phyloP scores from a whole-genome alignment of 2,113 vertebrate genomes.

The Porphyrio hochstetteri region DNA sequence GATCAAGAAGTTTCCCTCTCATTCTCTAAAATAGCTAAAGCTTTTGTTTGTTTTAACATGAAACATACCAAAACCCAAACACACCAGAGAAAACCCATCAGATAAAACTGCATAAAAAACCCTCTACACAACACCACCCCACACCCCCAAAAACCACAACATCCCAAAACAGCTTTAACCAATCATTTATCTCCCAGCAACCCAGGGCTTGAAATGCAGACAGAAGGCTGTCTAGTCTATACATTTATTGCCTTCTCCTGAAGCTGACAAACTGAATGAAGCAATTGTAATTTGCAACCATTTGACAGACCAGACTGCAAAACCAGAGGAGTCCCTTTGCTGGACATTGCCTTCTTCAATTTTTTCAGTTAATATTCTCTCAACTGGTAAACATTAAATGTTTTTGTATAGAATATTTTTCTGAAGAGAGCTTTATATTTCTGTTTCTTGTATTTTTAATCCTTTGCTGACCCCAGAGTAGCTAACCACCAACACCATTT shows the following conservation, averaged over 20 bases:
- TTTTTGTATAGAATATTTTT: background rate
- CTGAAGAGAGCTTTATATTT: no score
- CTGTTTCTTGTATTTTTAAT: background rate
- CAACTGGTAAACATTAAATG: background rate
- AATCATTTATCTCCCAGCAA: background rate
- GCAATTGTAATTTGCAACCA: background rate
- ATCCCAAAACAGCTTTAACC: background rate
- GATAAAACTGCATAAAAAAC: background rate
- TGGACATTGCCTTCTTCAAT: background rate
- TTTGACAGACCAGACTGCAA: background rate
- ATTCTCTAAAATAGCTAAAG: background rate
- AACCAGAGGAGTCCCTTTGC: background rate
- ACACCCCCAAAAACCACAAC: background rate
- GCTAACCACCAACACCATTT: background rate
- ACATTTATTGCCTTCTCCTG: background rate
- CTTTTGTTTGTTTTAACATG: background rate
- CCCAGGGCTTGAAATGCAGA: background rate
- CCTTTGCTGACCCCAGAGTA: background rate
- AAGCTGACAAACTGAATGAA: background rate
- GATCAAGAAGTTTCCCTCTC: background rate
- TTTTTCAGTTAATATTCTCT: background rate
- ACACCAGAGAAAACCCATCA: background rate
- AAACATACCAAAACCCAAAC: background rate
- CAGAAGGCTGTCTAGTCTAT: background rate
- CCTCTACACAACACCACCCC: background rate